These are phyloP conservation scores for Drosophila virilis DNA, from an alignment of 1,140 invertebrate species.

Conservation along the genomic window DNA sequence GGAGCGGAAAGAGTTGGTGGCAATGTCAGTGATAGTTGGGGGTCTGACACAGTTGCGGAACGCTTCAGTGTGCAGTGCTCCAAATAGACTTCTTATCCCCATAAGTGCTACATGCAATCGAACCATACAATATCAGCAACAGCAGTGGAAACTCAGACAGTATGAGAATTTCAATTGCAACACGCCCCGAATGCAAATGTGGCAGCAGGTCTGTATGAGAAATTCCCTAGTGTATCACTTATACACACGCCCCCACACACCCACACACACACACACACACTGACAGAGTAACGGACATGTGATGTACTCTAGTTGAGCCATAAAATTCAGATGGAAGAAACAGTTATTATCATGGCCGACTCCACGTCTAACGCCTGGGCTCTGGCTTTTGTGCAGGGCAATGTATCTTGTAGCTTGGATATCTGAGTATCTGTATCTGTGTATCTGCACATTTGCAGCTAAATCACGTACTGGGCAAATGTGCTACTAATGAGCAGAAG, in stretches of 20 bases:
- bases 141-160: neutral
- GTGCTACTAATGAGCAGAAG: slow-evolving; percentile 78
- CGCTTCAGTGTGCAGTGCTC: neutral
- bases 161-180: slow-evolving; percentile 31
- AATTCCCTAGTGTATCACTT: slow-evolving; percentile 47
- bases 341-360: slow-evolving; percentile 59
- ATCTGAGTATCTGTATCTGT: neutral
- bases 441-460: slow-evolving; percentile 71
- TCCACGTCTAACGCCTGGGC: neutral
- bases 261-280: neutral
- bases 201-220: neutral
- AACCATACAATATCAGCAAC: slow-evolving; percentile 16
- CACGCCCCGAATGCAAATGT: slow-evolving; percentile 61
- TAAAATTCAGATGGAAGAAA: slow-evolving; percentile 42
- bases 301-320: slow-evolving; percentile 2
- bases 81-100: slow-evolving; percentile 18
- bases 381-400: neutral
- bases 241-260: slow-evolving; percentile 22
- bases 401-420: slow-evolving; percentile 1
- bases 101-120: slow-evolving; percentile 43
- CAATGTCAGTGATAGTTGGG: too few relatives aligned
- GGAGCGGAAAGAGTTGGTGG: too few relatives aligned
- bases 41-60: neutral
- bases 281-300: neutral
- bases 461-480: slow-evolving; percentile 77